Base-by-base conservation (phyloP, 2,113 vertebrate species). In the Rhombomys opimus region DNA sequence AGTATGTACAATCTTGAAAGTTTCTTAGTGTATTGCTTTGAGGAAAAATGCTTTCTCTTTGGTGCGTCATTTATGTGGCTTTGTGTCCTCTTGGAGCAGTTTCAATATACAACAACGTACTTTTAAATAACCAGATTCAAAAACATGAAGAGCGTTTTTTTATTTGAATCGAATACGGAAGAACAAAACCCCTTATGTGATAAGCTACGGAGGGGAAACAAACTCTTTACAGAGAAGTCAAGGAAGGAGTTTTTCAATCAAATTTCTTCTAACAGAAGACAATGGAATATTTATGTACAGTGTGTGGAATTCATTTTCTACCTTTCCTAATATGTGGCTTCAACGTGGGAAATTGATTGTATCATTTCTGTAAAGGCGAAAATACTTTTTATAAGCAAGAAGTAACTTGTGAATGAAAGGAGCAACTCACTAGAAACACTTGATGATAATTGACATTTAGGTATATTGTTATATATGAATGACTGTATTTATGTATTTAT, bases 401-500 rank as follows among this genome's bases (percentile, higher is more conserved):
- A 96, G 95, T 97, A 98, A 98, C 98, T 98, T 98, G 97, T 98
- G 98, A 98, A 98, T 98, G 97, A 98, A 97, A 96, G 96, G 94
- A 98, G 95, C 97, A 98, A 98, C 98, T 98, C 98, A 98, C 97
- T 98, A 98, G 98, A 98, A 96, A 97, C 88, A 85, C 98, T 97
- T 98, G 97, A 98, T 97, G 97, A 98, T 98, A 98, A 98, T 97
- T 61, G 30, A 98, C 98, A 57, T 95, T 98, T 98, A 98, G 86
- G 82, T 98, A 98, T 98, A 98, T 97, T 76, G 93, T 98, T 98
- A 98, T 98, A 97, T 98, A 98, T 98, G 96, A 98, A 98, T 98
- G 98, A 97, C 96, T 98, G 98, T 98, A 99, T 98, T 98, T 98
- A 98, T 98, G 98, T 98, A 99, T 99, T 98, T 99, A 98, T 98